Conservation (phyloP, 2,888 invertebrate genomes). For the Imbricaverruca yamaguchii region DNA sequence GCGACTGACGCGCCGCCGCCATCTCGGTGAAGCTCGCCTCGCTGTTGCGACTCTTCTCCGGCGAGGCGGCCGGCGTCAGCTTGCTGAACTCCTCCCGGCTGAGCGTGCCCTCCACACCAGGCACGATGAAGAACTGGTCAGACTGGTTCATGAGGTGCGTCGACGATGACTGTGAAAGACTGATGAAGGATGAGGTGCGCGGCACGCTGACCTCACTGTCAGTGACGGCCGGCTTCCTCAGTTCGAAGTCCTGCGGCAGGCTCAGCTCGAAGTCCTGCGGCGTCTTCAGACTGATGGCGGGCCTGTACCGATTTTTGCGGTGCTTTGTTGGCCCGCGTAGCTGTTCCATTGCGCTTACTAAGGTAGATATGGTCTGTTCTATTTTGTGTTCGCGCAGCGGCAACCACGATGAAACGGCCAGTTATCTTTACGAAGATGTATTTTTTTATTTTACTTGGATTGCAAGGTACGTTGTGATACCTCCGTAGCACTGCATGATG, state of each 20-base stretch:
- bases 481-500: no score
- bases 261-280: slow-evolving; percentile 3
- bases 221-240: background rate
- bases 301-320: no score
- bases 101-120: background rate
- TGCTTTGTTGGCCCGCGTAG: no score
- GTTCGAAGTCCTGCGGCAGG: background rate
- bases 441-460: no score
- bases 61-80: background rate
- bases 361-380: no score
- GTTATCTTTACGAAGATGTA: no score
- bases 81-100: slow-evolving; percentile 10
- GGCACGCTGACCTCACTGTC: background rate
- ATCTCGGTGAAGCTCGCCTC: background rate
- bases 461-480: no score
- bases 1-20: slow-evolving; percentile 11
- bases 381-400: no score
- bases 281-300: background rate
- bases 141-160: slow-evolving; percentile 4
- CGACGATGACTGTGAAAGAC: background rate
- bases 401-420: no score
- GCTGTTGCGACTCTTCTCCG: slow-evolving; percentile 1
- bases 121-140: slow-evolving; percentile 16
- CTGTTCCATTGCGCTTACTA: no score
- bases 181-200: background rate